A percentile compares a stretch with the other conserved stretches of the same genome.
These are phyloP conservation scores for Pterocles burchelli DNA, from an alignment of 2,113 vertebrate genomes.

Conservation along the genomic window DNA sequence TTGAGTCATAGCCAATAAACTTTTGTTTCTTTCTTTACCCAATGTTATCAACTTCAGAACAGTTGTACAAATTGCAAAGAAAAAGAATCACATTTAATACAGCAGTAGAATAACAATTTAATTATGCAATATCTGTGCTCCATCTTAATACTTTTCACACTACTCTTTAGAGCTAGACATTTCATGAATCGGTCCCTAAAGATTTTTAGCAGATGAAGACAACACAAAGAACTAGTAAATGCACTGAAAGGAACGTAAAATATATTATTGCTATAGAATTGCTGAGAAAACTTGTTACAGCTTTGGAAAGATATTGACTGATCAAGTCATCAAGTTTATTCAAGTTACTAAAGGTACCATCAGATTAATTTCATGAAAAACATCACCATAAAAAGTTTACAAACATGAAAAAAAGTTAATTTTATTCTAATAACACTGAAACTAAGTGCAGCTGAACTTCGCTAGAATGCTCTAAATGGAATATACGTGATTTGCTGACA, in stretches of 20 bases:
- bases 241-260: not conserved
- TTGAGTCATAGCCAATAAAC: not conserved
- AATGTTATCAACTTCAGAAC: not conserved
- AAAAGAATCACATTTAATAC: not conserved
- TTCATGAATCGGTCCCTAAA: not conserved
- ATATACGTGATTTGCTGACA: not conserved
- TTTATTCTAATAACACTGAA: not conserved
- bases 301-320: not conserved
- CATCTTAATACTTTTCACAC: not conserved
- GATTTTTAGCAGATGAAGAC: not conserved
- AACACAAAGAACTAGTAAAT: not conserved
- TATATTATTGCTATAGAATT: not conserved
- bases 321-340: not conserved
- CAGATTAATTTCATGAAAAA: not conserved
- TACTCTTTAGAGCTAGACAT: not conserved
- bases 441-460: not conserved
- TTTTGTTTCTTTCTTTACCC: not conserved
- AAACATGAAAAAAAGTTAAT: not conserved
- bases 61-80: not conserved
- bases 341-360: not conserved
- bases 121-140: not conserved
- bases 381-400: not conserved
- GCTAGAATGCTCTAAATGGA: not conserved
- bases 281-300: not conserved
- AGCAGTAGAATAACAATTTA: not conserved